Evolutionary conservation across 2,797 vertebrate genomes (phyloP), one percentile per base, ranked within the genome.

Genomic region (Emys orbicularis): DNA sequence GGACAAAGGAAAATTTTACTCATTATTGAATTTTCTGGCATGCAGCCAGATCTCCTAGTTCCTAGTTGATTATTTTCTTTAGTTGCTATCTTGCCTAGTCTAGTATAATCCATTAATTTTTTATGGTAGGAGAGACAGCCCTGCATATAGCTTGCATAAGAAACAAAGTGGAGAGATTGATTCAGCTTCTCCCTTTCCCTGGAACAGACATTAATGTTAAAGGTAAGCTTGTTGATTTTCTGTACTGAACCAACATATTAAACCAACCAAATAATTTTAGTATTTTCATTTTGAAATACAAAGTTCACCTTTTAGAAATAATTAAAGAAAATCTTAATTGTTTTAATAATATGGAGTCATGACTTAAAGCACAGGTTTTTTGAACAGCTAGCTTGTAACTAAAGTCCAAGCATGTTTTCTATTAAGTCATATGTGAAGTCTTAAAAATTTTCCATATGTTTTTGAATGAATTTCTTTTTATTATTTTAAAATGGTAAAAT

Each of bases 111-210:
- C 97, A 97, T 98, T 98, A 97, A 98, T 98, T 98, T 98, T 98
- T 98, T 98, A 98, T 98, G 98, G 97, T 98, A 99, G 99, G 99
- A 98, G 99, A 99, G 98, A 99, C 99, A 97, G 98, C 98, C 97
- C 98, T 99, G 96, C 99, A 99, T 98, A 98, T 95, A 98, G 99
- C 99, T 97, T 99, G 99, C 98, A 99, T 98, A 98, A 99, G 97
- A 97, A 99, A 99, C 99, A 99, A 99, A 98, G 99, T 99, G 98
- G 98, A 99, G 92, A 99, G 95, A 47, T 98, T 99, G 98, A 98
- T 99, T 97, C 96, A 98, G 97, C 98, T 99, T 98, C 99, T 99
- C 91, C 98, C 98, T 96, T 95, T 98, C 94, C 99, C 99, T 97
- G 99, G 98, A 98, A 98, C 88, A 93, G 99, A 99, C 96, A 98